A percentile compares a stretch with the other conserved stretches of the same genome.
These are phyloP conservation scores for Bugulina stolonifera DNA, from an alignment of 2,888 invertebrate species.

Conservation along the genomic window DNA sequence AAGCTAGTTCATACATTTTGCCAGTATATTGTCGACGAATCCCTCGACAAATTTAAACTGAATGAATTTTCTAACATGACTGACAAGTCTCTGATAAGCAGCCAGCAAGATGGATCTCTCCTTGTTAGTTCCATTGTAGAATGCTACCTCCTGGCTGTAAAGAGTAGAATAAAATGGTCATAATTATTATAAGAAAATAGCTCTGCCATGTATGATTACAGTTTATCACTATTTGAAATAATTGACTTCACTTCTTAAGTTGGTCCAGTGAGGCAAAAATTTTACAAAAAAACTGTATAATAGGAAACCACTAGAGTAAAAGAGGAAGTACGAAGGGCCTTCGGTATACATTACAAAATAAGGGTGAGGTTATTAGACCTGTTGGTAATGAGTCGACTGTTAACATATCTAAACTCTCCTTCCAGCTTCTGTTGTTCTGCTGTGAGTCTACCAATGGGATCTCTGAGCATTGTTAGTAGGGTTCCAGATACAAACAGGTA, in stretches of 20 bases:
- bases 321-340: too few relatives aligned
- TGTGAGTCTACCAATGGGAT: conserved; percentile 82
- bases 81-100: conserved; percentile 77
- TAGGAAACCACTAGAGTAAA: too few relatives aligned
- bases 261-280: too few relatives aligned
- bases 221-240: too few relatives aligned
- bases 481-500: conserved; percentile 82
- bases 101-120: conserved; percentile 81
- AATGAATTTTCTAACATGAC: conserved; percentile 77
- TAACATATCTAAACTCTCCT: conserved; percentile 94
- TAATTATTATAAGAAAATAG: too few relatives aligned
- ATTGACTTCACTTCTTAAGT: too few relatives aligned
- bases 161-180: too few relatives aligned
- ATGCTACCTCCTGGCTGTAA: conserved; percentile 75
- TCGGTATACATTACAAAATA: too few relatives aligned
- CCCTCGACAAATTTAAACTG: conserved; percentile 86
- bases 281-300: too few relatives aligned
- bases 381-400: conserved; percentile 90
- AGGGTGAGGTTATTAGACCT: conserved; percentile 51
- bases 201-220: too few relatives aligned
- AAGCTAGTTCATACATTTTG: conserved; percentile 87
- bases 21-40: conserved; percentile 88
- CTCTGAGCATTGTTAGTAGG: conserved; percentile 73
- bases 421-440: conserved; percentile 93
- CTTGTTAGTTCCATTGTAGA: conserved; percentile 63